phyloP scores from a whole-genome alignment of 2,113 vertebrate species.

The Neotoma lepida region DNA sequence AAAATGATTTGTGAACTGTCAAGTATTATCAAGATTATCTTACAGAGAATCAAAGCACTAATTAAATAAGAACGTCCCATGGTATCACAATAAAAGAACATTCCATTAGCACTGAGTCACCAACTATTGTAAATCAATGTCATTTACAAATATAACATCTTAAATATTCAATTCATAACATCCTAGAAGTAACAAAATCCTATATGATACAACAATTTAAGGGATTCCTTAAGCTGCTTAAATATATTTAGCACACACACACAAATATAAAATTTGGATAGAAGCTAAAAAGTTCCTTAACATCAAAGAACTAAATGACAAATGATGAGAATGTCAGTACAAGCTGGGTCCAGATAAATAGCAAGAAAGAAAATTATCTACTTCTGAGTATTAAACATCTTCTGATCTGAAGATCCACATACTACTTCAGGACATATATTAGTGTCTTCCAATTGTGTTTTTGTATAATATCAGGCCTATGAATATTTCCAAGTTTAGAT shows the following conservation, averaged over 20 bases:
- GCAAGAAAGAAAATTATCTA: constrained; percentile 18
- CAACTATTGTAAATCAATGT: background rate
- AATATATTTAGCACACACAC: background rate
- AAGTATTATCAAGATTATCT: constrained; percentile 27
- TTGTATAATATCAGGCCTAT: constrained; percentile 15
- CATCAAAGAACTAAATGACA: constrained; percentile 11
- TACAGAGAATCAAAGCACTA: constrained; percentile 49
- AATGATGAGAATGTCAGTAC: background rate
- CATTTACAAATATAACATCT: constrained; percentile 49
- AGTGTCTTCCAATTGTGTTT: background rate
- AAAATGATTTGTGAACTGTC: constrained; percentile 5
- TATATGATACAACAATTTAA: background rate
- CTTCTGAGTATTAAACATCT: background rate
- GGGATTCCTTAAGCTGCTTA: constrained; percentile 22
- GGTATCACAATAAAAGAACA: constrained; percentile 11
- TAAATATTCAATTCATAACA: constrained; percentile 46
- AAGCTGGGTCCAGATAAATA: background rate
- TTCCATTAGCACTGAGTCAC: constrained; percentile 4
- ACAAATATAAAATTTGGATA: background rate
- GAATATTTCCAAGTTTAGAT: constrained; percentile 39
- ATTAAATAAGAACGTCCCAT: constrained; percentile 2
- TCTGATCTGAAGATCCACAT: background rate
- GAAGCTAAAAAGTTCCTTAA: constrained; percentile 35
- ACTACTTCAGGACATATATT: background rate
- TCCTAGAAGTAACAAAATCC: constrained; percentile 41